These are phyloP conservation scores for Seriola quinqueradiata DNA, from an alignment of 2,113 vertebrate species.

Conservation along the genomic window DNA sequence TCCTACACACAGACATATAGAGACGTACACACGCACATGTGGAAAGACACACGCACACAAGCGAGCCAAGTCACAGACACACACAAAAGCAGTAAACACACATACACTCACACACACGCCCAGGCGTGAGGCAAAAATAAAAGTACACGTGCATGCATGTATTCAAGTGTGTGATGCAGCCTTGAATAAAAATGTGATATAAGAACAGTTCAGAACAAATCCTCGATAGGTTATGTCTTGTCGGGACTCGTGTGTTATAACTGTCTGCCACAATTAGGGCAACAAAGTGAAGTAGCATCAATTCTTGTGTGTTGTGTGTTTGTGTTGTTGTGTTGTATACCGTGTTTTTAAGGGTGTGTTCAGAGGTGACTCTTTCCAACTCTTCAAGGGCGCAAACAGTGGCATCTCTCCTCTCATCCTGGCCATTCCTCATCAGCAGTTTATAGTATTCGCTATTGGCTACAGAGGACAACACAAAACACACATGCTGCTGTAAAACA, in stretches of 20 bases:
- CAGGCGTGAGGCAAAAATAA: constrained; percentile 45
- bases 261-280: background rate
- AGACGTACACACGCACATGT: constrained; percentile 53
- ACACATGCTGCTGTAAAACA: constrained; percentile 33
- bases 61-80: constrained; percentile 63
- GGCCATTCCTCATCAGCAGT: constrained; percentile 83
- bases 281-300: background rate
- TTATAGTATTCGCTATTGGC: constrained; percentile 92
- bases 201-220: background rate
- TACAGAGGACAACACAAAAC: constrained; percentile 73
- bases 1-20: constrained; percentile 80
- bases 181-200: background rate
- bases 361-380: constrained; percentile 87
- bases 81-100: constrained; percentile 64
- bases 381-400: constrained; percentile 86
- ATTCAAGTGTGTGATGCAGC: constrained; percentile 1
- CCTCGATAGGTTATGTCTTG: background rate
- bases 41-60: constrained; percentile 56
- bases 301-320: background rate
- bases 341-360: constrained; percentile 91
- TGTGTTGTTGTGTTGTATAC: constrained; percentile 73
- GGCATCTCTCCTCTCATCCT: constrained; percentile 78
- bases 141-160: background rate
- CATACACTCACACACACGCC: constrained; percentile 59
- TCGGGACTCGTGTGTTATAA: background rate